Conservation (phyloP, 2,888 invertebrate genomes). For the Hedychridium roseum region DNA sequence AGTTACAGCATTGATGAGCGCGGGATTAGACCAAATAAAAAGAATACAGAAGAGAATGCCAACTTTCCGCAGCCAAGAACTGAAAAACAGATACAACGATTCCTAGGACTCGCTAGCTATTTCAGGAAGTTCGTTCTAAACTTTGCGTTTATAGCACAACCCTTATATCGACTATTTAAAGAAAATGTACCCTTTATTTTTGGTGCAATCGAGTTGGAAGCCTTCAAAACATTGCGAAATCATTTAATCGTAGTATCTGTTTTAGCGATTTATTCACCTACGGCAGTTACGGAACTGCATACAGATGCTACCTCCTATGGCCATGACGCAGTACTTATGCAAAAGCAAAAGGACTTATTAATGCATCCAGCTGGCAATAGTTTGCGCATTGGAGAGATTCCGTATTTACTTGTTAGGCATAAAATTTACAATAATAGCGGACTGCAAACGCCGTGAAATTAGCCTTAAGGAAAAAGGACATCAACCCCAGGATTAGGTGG, state of each 20-base stretch:
- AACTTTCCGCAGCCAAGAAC: constrained; percentile 5
- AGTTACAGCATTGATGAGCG: too few relatives aligned
- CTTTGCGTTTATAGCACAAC: constrained; percentile 2
- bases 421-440: background rate
- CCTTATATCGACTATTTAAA: constrained; percentile 2
- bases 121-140: constrained; percentile 10
- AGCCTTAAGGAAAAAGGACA: too few relatives aligned
- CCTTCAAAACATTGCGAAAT: constrained; percentile 11
- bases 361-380: constrained; percentile 18
- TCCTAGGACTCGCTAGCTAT: constrained; percentile 6
- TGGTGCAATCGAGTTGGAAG: constrained; percentile 1
- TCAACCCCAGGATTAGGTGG: background rate
- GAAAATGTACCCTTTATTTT: background rate
- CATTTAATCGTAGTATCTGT: constrained; percentile 15
- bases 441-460: too few relatives aligned
- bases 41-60: background rate
- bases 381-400: background rate
- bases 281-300: constrained; percentile 19
- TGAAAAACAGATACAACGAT: background rate
- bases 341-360: constrained; percentile 14
- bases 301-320: constrained; percentile 6
- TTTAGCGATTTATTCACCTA: constrained; percentile 14
- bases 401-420: background rate
- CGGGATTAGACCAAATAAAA: constrained; percentile 3
- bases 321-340: constrained; percentile 22